Base-by-base conservation (phyloP, 1,140 invertebrate species). In the Mactra quadrangularis region DNA sequence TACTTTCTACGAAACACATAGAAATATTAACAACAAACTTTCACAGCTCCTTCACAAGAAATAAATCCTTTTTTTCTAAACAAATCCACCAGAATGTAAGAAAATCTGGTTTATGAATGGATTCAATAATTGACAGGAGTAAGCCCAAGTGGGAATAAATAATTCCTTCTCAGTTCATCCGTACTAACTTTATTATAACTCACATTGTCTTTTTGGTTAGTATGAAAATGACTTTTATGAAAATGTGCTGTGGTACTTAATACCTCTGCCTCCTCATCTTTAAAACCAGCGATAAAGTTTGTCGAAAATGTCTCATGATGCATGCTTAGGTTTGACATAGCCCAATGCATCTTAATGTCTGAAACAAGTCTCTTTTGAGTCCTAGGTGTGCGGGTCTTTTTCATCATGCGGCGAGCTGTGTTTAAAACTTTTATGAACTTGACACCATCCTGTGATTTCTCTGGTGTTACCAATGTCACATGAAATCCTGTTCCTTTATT, bases 191-290 rank as follows among this genome's bases (percentile, higher is more conserved):
- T 87, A 57, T 87, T 88, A 83, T 91, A 92, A 45, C 86, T 87
- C 29, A 92, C 91, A 84, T 88, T 91, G 84, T 92, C 91, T 70
- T 88, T 91, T 82, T 89, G 89, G 60, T 90, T 89, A 33, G 88
- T 88, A 38, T 91, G 88, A 53, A 92, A 92, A 60, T 92, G 91
- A 55, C 83, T 87, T 72, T 92, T 92, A 77, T 92, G 90, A 71
- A 92, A 92, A 66, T 90, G 87, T 13, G 91, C 91, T 3, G 90
- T 91, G 11, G 91, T 92, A n/a, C 89, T 90, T 13, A 91, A 79
- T 15, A 92, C 87, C 59, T 92, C 91, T 7, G 87, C 91, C 55
- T 92, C 90, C 11, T 89, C 88, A 31, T 90, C 89, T 77, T 90
- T 91, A 62, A 81, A 89, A 19, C 87, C 90, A 27, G 88, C 89